Evolutionary conservation across 2,797 vertebrate species (phyloP).

Genomic region (Ctenopoma kingsleyae): DNA sequence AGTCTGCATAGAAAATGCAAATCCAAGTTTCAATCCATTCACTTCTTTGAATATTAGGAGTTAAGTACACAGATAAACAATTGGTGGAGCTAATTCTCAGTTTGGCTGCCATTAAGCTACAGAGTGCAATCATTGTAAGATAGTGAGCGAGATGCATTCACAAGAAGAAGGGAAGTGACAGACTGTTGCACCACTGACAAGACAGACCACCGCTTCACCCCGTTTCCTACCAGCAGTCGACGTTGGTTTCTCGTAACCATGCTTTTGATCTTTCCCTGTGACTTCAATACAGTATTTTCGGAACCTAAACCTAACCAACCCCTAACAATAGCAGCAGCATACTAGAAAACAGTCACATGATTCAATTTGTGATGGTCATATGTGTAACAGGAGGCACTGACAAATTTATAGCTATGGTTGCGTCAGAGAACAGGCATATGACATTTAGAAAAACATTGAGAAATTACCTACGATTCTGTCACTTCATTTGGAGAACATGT

Average conservation of each 20-base stretch:
- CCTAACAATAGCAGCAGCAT: background rate
- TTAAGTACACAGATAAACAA: background rate
- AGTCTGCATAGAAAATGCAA: background rate
- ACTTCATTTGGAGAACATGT: background rate
- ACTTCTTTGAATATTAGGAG: no score
- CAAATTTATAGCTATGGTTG: background rate
- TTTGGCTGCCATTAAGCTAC: background rate
- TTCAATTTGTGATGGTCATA: background rate
- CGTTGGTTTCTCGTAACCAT: slow-evolving; percentile 10
- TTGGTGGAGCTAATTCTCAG: no score
- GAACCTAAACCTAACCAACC: background rate
- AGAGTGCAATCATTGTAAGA: background rate
- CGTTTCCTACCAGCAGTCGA: slow-evolving; percentile 9
- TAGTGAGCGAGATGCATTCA: no score
- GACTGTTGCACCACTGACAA: slow-evolving; percentile 9
- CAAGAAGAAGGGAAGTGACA: background rate
- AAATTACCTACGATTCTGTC: background rate
- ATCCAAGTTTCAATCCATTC: background rate
- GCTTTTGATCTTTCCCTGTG: slow-evolving; percentile 3
- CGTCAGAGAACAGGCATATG: background rate
- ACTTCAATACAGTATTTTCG: slow-evolving; percentile 14
- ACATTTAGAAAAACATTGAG: background rate
- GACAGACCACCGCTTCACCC: slow-evolving; percentile 2
- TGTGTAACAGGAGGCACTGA: background rate
- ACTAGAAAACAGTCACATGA: background rate